These are phyloP conservation scores for Aythya baeri DNA, from an alignment of 2,113 vertebrate species.

Conservation along the genomic window DNA sequence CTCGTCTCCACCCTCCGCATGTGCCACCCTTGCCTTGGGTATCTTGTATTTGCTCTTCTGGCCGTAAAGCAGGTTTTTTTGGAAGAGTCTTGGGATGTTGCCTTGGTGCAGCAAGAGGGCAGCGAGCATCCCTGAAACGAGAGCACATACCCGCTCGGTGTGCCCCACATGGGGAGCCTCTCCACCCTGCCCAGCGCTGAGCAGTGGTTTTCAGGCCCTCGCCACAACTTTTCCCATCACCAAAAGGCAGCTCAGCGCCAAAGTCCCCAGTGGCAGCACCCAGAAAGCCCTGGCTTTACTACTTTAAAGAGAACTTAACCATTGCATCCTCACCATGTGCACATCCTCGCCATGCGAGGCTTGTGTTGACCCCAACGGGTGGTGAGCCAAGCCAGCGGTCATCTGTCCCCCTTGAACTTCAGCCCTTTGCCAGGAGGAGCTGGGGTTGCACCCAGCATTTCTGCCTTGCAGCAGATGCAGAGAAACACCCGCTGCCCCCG, in stretches of 20 bases:
- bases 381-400: neutral
- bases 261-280: neutral
- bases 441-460: accelerated
- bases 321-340: no score
- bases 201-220: neutral
- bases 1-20: accelerated
- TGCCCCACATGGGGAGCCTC: accelerated
- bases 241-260: neutral
- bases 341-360: no score
- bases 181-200: neutral
- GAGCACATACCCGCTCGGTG: accelerated
- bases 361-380: neutral
- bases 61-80: constrained; percentile 86
- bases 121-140: constrained; percentile 83
- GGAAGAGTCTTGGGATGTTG: constrained; percentile 87
- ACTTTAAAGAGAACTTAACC: neutral
- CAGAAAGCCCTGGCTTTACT: accelerated
- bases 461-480: neutral
- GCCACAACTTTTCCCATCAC: no score
- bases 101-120: constrained; percentile 86
- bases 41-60: constrained; percentile 83
- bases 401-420: no score
- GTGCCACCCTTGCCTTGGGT: constrained; percentile 70
- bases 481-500: neutral
- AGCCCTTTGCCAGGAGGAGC: neutral